A percentile compares a stretch with the other conserved stretches of the same genome.
phyloP scores from a whole-genome alignment of 2,113 vertebrate species.

The Lagenorhynchus albirostris region DNA sequence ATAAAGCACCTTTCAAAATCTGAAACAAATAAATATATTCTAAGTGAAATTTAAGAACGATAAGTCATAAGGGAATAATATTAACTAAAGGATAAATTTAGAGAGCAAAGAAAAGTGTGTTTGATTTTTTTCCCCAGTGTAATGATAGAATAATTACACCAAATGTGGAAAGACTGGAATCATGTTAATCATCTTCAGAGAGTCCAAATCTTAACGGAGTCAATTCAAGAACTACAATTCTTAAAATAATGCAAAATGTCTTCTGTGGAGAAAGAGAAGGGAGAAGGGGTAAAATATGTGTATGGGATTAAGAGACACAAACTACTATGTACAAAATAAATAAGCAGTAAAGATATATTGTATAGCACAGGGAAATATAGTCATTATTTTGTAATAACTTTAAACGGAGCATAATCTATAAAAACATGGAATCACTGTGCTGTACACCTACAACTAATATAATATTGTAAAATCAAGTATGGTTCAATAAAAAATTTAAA shows the following conservation, averaged over 20 bases:
- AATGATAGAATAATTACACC: background rate
- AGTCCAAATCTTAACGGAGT: background rate
- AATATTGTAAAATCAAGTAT: background rate
- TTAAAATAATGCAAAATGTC: background rate
- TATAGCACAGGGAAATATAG: background rate
- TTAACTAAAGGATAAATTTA: conserved; percentile 27
- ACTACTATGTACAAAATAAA: background rate
- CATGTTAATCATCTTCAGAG: background rate
- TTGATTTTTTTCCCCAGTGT: background rate
- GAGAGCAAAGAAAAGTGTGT: background rate
- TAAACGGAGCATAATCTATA: background rate
- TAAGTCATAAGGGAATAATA: conserved; percentile 20
- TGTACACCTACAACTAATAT: background rate
- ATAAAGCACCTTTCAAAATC: conserved; percentile 4
- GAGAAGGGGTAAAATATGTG: background rate
- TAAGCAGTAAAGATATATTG: background rate
- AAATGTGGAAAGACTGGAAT: background rate
- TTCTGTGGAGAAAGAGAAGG: background rate
- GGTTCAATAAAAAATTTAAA: background rate
- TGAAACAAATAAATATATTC: background rate
- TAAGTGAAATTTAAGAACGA: conserved; percentile 22
- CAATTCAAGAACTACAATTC: background rate
- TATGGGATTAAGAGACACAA: background rate
- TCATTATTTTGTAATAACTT: background rate
- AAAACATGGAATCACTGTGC: background rate